Evolutionary conservation across 1,140 invertebrate genomes (phyloP), one percentile per base, ranked within the genome.

Genomic region (Parapsyche elsis): DNA sequence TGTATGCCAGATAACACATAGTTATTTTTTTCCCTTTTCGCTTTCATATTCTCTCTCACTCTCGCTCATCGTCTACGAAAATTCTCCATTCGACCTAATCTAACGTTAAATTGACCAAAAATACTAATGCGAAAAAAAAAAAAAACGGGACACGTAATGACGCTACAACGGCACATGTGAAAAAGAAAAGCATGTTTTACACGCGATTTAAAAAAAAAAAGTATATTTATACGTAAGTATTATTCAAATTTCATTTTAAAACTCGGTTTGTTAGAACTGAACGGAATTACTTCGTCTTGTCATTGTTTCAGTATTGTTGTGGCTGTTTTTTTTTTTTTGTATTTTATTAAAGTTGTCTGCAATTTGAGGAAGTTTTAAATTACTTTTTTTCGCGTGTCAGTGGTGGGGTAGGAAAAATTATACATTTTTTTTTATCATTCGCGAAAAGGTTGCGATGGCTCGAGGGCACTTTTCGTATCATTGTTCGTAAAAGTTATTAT

Each of bases 1-100:
- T 67, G 64, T 67, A 67, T 67, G 21, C 64, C 64, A 24, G 64
- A 67, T 67, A 67, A 67, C 64, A 67, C 64, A 23, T 67, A 67
- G 64, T 67, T 67, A 67, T 67, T 26, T 67, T 67, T 67, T 67
- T 23, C 24, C n/a, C 23, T 14, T 67, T 67, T 30, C 2, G 9
- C 24, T 67, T 26, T 67, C 24, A 23, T 64, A n/a, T n/a, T n/a
- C n/a, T n/a, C n/a, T 67, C 57, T 23, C 14, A 0, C 26, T 67
- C 24, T 26, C n/a, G 19, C 14, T 67, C 59, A 21, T 19, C n/a
- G 9, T n/a, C 64, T 9, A 26, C 23, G 24, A 26, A 67, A 67
- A 67, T 67, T 67, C 21, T 67, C 64, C 64, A 30, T 67, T 67
- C 64, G 21, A 24, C 23, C 64, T 67, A 67, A 67, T 67, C 64